Evolutionary conservation across 1,140 invertebrate species (phyloP), one percentile per base, ranked within the genome.

Genomic region (Scaptomyza hsui): DNA sequence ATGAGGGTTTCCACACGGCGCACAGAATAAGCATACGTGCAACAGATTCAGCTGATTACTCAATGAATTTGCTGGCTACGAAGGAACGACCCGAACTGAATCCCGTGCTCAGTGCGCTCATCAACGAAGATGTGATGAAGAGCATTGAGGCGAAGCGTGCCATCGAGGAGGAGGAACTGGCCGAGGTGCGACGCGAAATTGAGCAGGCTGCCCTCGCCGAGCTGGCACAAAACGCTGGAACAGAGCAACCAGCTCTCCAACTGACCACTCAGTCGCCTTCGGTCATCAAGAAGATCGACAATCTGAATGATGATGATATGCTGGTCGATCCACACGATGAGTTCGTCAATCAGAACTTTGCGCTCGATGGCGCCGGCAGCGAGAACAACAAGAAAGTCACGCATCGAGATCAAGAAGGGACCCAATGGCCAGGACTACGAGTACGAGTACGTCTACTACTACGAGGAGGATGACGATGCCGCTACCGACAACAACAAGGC

Each of bases 341-440:
- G 3, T 89, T 91, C 10, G 78, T 91, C 13, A 89, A 91, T 59
- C 81, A 89, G 48, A 70, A 77, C 7, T 78, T 89, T 16, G 80
- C 80, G 1, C 64, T 91, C 12, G 90, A 89, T 18, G 71, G 80
- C 7, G 90, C 91, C 15, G 90, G 89, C 55, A 80, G 78, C 16
- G 91, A 91, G 69, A 91, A 79, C 39, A 91, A 74, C 62, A 93
- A 94, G 78, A 93, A 93, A 94, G 35, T 95, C 95, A 1, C 91
- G 95, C 65, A 95, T 96, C 65, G 94, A 97, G 93, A 95, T 97
- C 24, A 97, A 97, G 78, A 97, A 97, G 91, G 96, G 95, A 19
- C 96, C 96, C n/a, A 97, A 97, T 81, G 96, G 96, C 3, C 95
- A 97, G 91, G 96, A 97, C 77, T 97, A 97, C 79, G 96, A 97